phyloP scores from a whole-genome alignment of 2,797 vertebrate species.

The Sebastes umbrosus region DNA sequence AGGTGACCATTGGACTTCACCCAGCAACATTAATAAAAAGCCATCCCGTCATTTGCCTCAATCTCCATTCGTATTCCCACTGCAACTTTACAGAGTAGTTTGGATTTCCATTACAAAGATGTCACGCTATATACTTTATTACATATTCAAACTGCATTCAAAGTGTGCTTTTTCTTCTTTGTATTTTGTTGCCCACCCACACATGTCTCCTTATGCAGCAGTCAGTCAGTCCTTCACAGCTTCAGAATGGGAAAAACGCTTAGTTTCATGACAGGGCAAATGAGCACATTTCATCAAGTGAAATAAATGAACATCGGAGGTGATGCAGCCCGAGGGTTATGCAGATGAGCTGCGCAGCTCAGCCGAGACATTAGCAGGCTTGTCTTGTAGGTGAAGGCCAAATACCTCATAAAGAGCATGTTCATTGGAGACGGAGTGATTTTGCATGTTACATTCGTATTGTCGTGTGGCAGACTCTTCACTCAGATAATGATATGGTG shows the following conservation, averaged over 20 bases:
- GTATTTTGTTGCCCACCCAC: constrained; percentile 44
- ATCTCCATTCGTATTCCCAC: constrained; percentile 19
- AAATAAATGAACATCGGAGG: constrained; percentile 53
- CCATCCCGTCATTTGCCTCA: background rate
- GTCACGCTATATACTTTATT: constrained; percentile 33
- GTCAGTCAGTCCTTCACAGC: constrained; percentile 45
- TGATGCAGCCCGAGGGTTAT: constrained; percentile 59
- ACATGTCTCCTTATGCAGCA: constrained; percentile 50
- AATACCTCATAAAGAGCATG: constrained; percentile 8
- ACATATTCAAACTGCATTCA: constrained; percentile 60
- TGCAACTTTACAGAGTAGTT: constrained; percentile 29
- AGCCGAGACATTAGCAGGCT: constrained; percentile 43
- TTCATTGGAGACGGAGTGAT: constrained; percentile 14
- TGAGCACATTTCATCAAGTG: constrained; percentile 59
- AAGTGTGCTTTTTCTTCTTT: constrained; percentile 31
- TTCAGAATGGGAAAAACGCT: constrained; percentile 36
- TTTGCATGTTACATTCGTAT: constrained; percentile 19
- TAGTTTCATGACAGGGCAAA: constrained; percentile 58
- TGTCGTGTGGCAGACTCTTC: background rate
- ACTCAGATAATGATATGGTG: constrained; percentile 1
- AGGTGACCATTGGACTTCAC: constrained; percentile 63
- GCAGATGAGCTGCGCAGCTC: constrained; percentile 54
- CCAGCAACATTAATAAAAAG: constrained; percentile 30
- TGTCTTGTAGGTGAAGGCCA: constrained; percentile 24
- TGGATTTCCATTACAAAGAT: constrained; percentile 54